These are phyloP conservation scores for Pocillopora damicornis DNA, from an alignment of 64 coral and sea anemone species.

Conservation along the genomic window DNA sequence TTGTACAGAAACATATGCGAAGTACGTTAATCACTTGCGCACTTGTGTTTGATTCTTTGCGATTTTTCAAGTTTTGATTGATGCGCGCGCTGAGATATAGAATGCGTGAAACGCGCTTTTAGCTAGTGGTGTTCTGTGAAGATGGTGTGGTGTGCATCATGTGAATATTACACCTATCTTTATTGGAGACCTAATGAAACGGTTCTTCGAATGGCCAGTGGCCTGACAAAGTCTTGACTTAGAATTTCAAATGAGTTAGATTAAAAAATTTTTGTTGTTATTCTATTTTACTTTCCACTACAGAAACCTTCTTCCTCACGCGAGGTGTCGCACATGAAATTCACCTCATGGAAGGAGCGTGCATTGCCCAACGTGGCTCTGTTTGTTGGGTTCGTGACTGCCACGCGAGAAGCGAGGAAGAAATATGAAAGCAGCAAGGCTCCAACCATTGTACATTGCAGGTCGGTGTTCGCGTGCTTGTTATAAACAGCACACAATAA, in stretches of 20 bases:
- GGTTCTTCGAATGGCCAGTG: too few species aligned
- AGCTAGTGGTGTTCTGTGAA: too few species aligned
- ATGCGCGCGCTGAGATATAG: too few species aligned
- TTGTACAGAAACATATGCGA: not conserved
- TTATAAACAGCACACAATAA: too few species aligned
- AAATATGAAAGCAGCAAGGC: slow-evolving; percentile 49
- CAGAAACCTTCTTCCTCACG: slow-evolving; percentile 50
- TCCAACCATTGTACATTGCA: slow-evolving; percentile 84
- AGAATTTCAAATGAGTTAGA: not conserved
- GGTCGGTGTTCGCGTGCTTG: slow-evolving; percentile 13
- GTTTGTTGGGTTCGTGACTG: slow-evolving; percentile 80
- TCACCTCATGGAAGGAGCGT: slow-evolving; percentile 85
- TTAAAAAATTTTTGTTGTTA: too few species aligned
- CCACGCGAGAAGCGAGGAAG: slow-evolving; percentile 61
- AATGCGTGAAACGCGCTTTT: too few species aligned
- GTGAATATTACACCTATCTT: too few species aligned
- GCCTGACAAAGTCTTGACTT: too few species aligned
- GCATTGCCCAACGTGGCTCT: slow-evolving; percentile 79
- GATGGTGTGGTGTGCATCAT: too few species aligned
- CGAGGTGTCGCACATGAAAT: slow-evolving; percentile 72
- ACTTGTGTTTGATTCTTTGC: too few species aligned
- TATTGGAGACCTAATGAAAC: too few species aligned
- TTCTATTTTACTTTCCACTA: not conserved
- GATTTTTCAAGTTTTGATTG: too few species aligned
- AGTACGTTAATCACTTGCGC: not conserved